Base-by-base conservation (phyloP, 53 echinoderm and acorn worm genomes). In the Temnopleurus reevesii region DNA sequence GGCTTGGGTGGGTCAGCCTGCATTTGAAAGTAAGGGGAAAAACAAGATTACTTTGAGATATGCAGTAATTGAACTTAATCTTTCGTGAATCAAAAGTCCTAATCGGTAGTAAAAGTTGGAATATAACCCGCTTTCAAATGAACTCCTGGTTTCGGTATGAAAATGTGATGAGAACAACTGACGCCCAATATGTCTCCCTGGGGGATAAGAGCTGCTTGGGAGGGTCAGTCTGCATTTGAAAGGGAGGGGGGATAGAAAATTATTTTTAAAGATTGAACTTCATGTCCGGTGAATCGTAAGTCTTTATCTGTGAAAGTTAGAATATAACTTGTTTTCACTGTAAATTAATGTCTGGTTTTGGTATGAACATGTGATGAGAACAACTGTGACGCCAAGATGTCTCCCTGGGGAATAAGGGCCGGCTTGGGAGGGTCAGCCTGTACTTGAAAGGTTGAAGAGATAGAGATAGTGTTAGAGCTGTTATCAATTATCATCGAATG, bases 1-100 rank as follows among this genome's bases (percentile, higher is more conserved):
- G 94, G 94, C n/a, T 98, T 64, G 10, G 98, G 98, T 2, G 94
- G 94, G 33, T 96, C 92, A 25, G 98, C 98, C 98, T 98, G 86
- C n/a, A n/a, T n/a, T n/a, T n/a, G n/a, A 71, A n/a, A n/a, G n/a
- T n/a, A n/a, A n/a, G n/a, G n/a, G n/a, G n/a, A n/a, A n/a, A n/a
- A n/a, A n/a, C n/a, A n/a, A n/a, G n/a, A n/a, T n/a, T n/a, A n/a
- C n/a, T n/a, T n/a, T n/a, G n/a, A n/a, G n/a, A n/a, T n/a, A n/a
- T n/a, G n/a, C n/a, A n/a, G n/a, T n/a, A n/a, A n/a, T n/a, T n/a
- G n/a, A n/a, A n/a, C n/a, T n/a, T n/a, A n/a, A n/a, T n/a, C n/a
- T n/a, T n/a, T n/a, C n/a, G n/a, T n/a, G n/a, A n/a, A n/a, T n/a
- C n/a, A n/a, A n/a, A n/a, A n/a, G n/a, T n/a, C n/a, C n/a, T n/a